Evolutionary conservation across 37 sponge, comb jelly and placozoan genomes (phyloP).

Genomic region (Cladorhizidae sp.): DNA sequence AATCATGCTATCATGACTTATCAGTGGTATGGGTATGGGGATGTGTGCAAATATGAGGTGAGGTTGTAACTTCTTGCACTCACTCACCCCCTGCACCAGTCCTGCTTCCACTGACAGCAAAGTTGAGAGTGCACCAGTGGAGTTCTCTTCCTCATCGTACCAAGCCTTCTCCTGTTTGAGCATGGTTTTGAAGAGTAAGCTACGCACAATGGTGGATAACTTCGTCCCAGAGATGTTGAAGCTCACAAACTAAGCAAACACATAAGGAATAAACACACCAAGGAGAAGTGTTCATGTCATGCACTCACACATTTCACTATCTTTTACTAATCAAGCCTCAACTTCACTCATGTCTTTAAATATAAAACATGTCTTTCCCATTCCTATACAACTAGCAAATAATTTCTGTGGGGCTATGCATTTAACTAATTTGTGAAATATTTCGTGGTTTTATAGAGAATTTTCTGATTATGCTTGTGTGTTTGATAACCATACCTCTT

Average conservation of each 20-base stretch:
- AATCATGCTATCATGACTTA: not conserved
- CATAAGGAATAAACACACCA: not conserved
- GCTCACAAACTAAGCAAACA: conserved; percentile 2
- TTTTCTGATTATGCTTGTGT: too few species aligned
- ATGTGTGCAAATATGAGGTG: too few species aligned
- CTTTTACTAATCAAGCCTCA: too few species aligned
- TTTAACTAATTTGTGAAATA: too few species aligned
- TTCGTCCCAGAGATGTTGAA: conserved; percentile 60
- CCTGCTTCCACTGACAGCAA: conserved; percentile 82
- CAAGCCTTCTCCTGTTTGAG: conserved; percentile 83
- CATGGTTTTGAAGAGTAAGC: conserved; percentile 63
- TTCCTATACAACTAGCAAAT: not conserved
- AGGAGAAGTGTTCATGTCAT: too few species aligned
- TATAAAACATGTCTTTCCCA: too few species aligned
- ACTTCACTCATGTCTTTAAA: too few species aligned
- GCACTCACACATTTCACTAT: too few species aligned
- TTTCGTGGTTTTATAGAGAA: too few species aligned
- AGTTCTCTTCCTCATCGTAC: conserved; percentile 81
- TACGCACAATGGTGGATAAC: conserved; percentile 62
- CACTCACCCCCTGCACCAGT: conserved; percentile 79
- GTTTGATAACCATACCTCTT: too few species aligned
- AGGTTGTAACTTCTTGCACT: not conserved
- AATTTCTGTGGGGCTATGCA: too few species aligned
- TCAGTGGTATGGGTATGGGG: not conserved
- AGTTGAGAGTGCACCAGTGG: conserved; percentile 85